Conservation (phyloP, 1,140 invertebrate species). For the Cylas formicarius region DNA sequence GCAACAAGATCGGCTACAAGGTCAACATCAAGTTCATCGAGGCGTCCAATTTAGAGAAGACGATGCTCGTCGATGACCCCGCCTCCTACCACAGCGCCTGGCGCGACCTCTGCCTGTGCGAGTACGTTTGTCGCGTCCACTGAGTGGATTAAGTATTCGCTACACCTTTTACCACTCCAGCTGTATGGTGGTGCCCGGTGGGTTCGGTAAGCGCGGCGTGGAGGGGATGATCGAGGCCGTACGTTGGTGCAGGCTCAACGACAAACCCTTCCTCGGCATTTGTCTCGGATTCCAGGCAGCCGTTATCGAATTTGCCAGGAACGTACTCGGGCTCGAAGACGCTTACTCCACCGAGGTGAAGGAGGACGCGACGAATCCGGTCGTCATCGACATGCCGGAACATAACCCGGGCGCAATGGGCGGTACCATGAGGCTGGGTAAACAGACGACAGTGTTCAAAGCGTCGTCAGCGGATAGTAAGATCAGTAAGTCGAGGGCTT, state of each 20-base stretch:
- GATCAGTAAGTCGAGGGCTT: conserved; percentile 69
- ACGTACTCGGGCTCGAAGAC: conserved; percentile 67
- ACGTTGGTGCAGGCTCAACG: conserved; percentile 83
- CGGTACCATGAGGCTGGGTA: conserved; percentile 96
- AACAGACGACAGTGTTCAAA: conserved; percentile 76
- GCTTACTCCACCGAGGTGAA: conserved; percentile 78
- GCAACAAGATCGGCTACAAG: conserved; percentile 75
- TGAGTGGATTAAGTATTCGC: not conserved
- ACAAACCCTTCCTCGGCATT: conserved; percentile 90
- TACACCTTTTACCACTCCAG: conserved; percentile 45
- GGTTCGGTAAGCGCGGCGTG: conserved; percentile 92
- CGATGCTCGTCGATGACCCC: conserved; percentile 63
- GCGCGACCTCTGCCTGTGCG: conserved; percentile 80
- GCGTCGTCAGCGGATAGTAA: conserved; percentile 47
- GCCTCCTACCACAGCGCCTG: conserved; percentile 90
- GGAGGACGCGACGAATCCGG: conserved; percentile 60
- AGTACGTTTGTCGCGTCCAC: conserved; percentile 53
- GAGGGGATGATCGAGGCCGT: conserved; percentile 95
- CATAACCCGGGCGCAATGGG: conserved; percentile 89
- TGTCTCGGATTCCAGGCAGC: conserved; percentile 96
- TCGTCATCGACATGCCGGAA: conserved; percentile 99
- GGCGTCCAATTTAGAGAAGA: conserved; percentile 78
- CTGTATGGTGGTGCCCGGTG: conserved; percentile 84
- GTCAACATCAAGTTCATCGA: conserved; percentile 87
- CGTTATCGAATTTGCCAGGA: conserved; percentile 93